Conservation (phyloP, 2,797 vertebrate species). For the Lepilemur ruficaudatus region DNA sequence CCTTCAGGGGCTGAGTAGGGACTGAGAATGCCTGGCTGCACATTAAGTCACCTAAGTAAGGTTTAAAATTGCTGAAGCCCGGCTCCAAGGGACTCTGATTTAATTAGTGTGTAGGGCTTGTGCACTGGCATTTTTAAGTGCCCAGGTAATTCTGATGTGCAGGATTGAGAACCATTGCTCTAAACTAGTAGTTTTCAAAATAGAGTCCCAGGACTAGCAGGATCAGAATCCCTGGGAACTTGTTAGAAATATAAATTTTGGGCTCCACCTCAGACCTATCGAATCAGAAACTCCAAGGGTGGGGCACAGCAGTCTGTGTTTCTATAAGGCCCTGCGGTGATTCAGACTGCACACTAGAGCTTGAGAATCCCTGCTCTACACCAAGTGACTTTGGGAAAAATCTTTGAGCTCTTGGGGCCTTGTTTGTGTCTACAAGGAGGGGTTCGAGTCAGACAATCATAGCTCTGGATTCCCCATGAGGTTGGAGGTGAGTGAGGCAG, state of each 20-base stretch:
- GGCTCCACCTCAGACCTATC: background rate
- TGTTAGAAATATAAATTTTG: background rate
- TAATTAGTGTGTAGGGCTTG: background rate
- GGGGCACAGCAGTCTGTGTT: background rate
- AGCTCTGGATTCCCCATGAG: background rate
- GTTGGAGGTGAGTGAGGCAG: background rate
- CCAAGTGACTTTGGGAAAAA: background rate
- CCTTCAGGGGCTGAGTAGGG: background rate
- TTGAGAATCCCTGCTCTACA: background rate
- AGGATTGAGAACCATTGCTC: background rate
- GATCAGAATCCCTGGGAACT: background rate
- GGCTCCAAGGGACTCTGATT: background rate
- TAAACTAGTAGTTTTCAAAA: background rate
- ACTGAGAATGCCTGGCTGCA: too few species aligned
- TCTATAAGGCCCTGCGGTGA: background rate
- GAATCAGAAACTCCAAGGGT: background rate
- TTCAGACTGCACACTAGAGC: background rate
- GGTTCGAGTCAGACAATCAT: accelerated
- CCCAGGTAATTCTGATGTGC: background rate
- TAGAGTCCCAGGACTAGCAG: background rate
- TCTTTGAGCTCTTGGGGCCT: background rate
- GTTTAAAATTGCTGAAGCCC: background rate
- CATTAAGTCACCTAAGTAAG: background rate
- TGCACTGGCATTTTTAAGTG: background rate
- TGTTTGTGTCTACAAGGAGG: background rate